Conservation (phyloP, 2,888 invertebrate species). For the Pseudococcus jackbeardsleyi region DNA sequence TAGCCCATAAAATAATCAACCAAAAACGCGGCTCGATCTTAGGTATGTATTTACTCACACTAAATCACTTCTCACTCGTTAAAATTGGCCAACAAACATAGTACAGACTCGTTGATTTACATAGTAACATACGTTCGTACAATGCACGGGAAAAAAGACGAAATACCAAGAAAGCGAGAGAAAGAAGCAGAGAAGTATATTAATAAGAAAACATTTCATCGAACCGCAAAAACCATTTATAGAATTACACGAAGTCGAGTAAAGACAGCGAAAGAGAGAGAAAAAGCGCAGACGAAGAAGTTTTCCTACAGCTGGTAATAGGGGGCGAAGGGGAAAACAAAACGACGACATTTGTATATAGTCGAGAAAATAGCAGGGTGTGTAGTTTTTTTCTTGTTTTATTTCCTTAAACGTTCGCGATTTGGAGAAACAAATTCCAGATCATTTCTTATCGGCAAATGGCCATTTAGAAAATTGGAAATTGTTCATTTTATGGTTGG, state of each 20-base stretch:
- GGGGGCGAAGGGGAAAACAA: background rate
- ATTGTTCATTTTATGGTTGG: constrained; percentile 60
- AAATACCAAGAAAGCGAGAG: background rate
- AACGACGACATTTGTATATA: background rate
- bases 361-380: background rate
- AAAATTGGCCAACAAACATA: background rate
- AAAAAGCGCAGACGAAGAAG: constrained; percentile 1
- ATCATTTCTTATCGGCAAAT: constrained; percentile 61
- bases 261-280: background rate
- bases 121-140: background rate
- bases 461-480: constrained; percentile 64
- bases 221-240: constrained; percentile 40
- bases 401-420: constrained; percentile 45
- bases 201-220: constrained; percentile 44
- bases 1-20: background rate
- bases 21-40: background rate
- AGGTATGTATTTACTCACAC: background rate
- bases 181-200: background rate
- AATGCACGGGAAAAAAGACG: background rate
- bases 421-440: constrained; percentile 45
- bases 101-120: constrained; percentile 32
- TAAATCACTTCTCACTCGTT: background rate
- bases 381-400: background rate
- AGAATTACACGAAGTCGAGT: background rate
- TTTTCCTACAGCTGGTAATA: background rate